Evolutionary conservation across 1,140 invertebrate genomes (phyloP), one percentile per base, ranked within the genome.

Genomic region (Phenacoccus solenopsis): DNA sequence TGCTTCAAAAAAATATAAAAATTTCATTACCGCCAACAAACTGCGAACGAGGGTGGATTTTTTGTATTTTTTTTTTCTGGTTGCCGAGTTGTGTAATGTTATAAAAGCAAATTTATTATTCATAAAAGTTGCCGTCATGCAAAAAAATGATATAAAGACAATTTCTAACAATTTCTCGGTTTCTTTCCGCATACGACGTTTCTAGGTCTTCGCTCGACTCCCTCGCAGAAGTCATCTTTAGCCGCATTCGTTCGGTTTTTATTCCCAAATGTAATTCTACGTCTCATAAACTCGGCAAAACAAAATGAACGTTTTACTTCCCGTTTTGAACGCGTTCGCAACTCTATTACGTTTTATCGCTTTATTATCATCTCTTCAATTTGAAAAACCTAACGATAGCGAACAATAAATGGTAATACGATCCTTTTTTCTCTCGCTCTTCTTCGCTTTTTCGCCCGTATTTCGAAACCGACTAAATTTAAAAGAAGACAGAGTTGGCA

Each of bases 291-390:
- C 59, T 64, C 59, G 22, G 25, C 59, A 64, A 64, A 64, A 64
- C 59, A 64, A 64, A 64, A 64, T 64, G 59, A 64, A 64, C 59
- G 59, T 64, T 64, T 64, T 27, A 64, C 21, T 25, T 25, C 21
- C 21, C 21, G 25, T 25, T 25, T 25, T 25, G 16, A 64, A 64
- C 25, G 21, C 59, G 59, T 64, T 64, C 59, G 59, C 25, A 64
- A 25, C 59, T 27, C 59, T 64, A 64, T 64, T 64, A 64, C 21
- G 59, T 64, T 64, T 64, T 64, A 64, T 64, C 25, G 59, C 59
- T 64, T 64, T 64, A 64, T 64, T 64, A 64, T 64, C 59, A 64
- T 64, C 59, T 64, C 59, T 64, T 64, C 59, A 64, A 64, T 64
- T 64, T 64, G 59, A 25, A 27, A 64, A 64, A 64, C 59, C 59